Percentiles rank a stretch among this genome's conserved stretches.
phyloP scores from a whole-genome alignment of 2,888 invertebrate species.

The Eurois occulta region DNA sequence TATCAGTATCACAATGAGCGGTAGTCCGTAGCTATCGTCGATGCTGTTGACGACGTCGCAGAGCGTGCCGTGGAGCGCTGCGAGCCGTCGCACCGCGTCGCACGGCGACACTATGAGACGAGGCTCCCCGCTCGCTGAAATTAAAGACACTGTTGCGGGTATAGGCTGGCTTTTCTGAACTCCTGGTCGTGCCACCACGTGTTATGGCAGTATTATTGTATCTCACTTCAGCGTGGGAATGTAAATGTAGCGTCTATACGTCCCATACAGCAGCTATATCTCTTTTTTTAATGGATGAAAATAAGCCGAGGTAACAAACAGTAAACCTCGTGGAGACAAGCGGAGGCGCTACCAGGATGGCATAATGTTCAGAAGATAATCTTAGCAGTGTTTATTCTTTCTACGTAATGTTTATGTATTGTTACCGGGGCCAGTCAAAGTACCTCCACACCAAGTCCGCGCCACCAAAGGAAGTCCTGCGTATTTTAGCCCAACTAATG shows the following conservation, averaged over 20 bases:
- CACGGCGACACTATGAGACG: slow-evolving; percentile 81
- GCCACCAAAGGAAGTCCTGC: background rate
- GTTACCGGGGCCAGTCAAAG: too few relatives aligned
- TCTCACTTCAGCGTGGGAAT: background rate
- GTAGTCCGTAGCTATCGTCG: slow-evolving; percentile 89
- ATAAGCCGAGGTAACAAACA: background rate
- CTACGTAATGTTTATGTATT: background rate
- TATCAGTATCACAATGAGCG: slow-evolving; percentile 88
- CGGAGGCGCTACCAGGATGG: background rate
- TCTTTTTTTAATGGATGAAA: background rate
- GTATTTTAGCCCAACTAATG: background rate
- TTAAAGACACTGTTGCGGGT: slow-evolving; percentile 43
- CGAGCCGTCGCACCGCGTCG: slow-evolving; percentile 86
- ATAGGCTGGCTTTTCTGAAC: background rate
- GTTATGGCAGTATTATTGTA: background rate
- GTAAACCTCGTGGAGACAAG: background rate
- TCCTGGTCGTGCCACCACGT: background rate
- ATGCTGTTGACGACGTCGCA: slow-evolving; percentile 88
- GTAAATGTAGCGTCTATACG: background rate
- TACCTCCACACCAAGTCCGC: background rate
- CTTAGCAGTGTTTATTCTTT: background rate
- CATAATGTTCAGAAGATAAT: background rate
- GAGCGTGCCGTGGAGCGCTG: slow-evolving; percentile 87
- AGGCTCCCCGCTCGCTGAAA: slow-evolving; percentile 80
- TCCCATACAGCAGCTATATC: background rate